Evolutionary conservation across 2,888 invertebrate species (phyloP).

Genomic region (Drepanosiphum platanoidis): DNA sequence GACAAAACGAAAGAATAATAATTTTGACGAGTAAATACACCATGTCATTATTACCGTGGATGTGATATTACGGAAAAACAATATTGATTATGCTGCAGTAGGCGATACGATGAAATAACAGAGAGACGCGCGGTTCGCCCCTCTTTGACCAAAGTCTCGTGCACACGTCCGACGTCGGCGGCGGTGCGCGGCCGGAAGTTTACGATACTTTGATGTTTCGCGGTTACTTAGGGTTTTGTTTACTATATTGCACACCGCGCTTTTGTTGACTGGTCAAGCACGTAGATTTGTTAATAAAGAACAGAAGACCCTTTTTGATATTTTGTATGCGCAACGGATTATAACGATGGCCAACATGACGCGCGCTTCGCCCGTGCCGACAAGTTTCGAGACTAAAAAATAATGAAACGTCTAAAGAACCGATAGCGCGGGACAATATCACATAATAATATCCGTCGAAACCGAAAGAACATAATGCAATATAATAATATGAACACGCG

Average conservation of each 20-base stretch:
- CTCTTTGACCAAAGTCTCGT: background rate
- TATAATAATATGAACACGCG: background rate
- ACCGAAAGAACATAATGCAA: slow-evolving; percentile 1
- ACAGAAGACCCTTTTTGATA: slow-evolving; percentile 26
- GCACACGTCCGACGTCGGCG: background rate
- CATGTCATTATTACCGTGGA: background rate
- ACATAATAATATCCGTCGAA: background rate
- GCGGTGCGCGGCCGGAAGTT: slow-evolving; percentile 14
- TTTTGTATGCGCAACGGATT: slow-evolving; percentile 51
- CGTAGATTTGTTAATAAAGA: slow-evolving; percentile 58
- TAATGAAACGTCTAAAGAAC: background rate
- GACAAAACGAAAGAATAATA: background rate
- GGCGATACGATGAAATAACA: background rate
- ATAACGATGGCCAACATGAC: slow-evolving; percentile 7
- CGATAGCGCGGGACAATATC: background rate
- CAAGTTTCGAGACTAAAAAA: slow-evolving; percentile 24
- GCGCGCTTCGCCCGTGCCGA: slow-evolving; percentile 19
- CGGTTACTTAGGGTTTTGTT: slow-evolving; percentile 56
- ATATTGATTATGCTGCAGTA: background rate
- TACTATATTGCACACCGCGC: slow-evolving; percentile 23
- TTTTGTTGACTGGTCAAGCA: slow-evolving; percentile 57
- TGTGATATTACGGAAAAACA: background rate
- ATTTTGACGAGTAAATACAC: background rate
- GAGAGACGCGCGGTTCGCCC: background rate
- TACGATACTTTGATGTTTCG: slow-evolving; percentile 59